Evolutionary conservation across 2,888 invertebrate species (phyloP).

Genomic region (Allygus modestus): DNA sequence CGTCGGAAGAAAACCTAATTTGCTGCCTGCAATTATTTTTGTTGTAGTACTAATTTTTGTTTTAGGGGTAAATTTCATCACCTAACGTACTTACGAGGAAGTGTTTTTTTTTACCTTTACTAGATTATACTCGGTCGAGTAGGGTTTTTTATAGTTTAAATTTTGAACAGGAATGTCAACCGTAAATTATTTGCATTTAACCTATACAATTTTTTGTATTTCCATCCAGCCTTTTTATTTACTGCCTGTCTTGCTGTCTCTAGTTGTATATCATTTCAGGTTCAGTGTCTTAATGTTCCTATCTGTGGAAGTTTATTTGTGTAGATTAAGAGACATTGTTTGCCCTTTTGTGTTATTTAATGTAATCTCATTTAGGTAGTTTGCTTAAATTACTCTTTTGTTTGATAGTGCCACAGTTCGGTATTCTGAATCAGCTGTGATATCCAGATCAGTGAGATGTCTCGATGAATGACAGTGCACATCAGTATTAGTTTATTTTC

Average conservation of each 20-base stretch:
- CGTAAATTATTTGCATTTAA: slow-evolving; percentile 16
- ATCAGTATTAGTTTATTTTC: slow-evolving; percentile 1
- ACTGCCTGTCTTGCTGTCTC: background rate
- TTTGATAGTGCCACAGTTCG: background rate
- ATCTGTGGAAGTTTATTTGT: background rate
- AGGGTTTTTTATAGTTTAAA: background rate
- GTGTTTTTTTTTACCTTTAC: background rate
- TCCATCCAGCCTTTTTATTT: background rate
- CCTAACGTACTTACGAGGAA: slow-evolving; percentile 21
- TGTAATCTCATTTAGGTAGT: slow-evolving; percentile 1
- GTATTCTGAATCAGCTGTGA: slow-evolving; percentile 29
- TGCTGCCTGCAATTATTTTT: background rate
- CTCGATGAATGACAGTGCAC: background rate
- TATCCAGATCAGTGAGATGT: background rate
- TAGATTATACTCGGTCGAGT: background rate
- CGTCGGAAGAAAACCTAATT: background rate
- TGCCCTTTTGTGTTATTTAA: background rate
- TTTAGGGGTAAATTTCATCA: background rate
- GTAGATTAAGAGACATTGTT: slow-evolving; percentile 1
- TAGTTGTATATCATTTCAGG: slow-evolving; percentile 25
- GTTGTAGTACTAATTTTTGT: background rate
- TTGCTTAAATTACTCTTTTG: background rate
- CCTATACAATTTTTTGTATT: slow-evolving; percentile 6
- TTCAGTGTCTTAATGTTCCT: slow-evolving; percentile 38
- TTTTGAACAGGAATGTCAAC: background rate